Base-by-base conservation (phyloP, 2,113 vertebrate genomes). In the Tympanuchus pallidicinctus region DNA sequence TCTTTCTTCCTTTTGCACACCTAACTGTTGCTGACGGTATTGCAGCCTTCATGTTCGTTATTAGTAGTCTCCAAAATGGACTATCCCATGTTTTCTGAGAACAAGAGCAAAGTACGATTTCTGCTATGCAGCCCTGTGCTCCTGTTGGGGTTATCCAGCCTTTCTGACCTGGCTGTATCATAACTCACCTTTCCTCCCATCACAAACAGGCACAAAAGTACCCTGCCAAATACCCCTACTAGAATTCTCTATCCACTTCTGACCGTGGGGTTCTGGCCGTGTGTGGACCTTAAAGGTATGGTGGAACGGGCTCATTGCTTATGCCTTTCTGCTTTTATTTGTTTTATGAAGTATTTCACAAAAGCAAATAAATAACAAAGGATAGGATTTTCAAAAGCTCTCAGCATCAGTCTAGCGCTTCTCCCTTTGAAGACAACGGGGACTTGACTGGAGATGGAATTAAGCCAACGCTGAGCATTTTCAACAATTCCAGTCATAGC, bases 1-100 rank as follows among this genome's bases (percentile, higher is more conserved):
- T 93, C 38, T 5, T 85, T 94, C 71, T 83, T 90, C 34, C 48
- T 74, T 63, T 91, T 81, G 50, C 64, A 73, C 43, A 57, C 64
- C 48, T 77, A 78, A 61, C 75, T 93, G 52, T 81, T 91, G 80
- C 28, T 74, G 64, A 65, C 22, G 2, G 1, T 66, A 32, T 12
- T 75, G 22, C 47, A 47, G 59, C 11, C 15, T 82, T 93, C 0
- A 5, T 64, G 43, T 93, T 52, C 8, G 1, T 82, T 87, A 63
- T 75, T 34, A 71, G 43, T 20, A 64, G 75, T 80, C 45, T 88
- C 38, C 67, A 71, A 82, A 94, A 88, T 56, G 47, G 6, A n/a
- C 78, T 75, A 89, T 86, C 19, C 48, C 7, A 0, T 64, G 25
- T 67, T 86, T 90, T 92, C 34, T 43, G n/a, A 43, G 91, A 78